Percentiles rank a stretch among this genome's conserved stretches.
phyloP scores from a whole-genome alignment of 1,140 invertebrate species.

The Pygmarrhopalites habei region DNA sequence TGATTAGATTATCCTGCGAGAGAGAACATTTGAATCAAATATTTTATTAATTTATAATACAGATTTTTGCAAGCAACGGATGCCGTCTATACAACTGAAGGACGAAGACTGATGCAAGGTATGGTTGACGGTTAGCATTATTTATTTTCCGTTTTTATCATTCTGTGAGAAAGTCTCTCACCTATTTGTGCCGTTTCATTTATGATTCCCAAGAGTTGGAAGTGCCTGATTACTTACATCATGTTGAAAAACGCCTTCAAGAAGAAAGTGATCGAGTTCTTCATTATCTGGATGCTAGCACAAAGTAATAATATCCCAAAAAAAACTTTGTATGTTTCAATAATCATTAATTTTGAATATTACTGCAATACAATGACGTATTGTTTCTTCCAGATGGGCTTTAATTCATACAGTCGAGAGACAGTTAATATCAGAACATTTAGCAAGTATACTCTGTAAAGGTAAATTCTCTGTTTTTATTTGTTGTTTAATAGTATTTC shows the following conservation, averaged over 20 bases:
- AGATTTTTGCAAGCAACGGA: slow-evolving; percentile 39
- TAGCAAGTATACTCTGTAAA: slow-evolving; percentile 83
- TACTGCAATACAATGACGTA: too few relatives aligned
- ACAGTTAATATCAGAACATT: slow-evolving; percentile 85
- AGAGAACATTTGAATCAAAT: too few relatives aligned
- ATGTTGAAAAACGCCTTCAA: slow-evolving; percentile 87
- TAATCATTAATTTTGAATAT: too few relatives aligned
- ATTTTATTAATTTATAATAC: background rate
- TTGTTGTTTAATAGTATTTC: too few relatives aligned
- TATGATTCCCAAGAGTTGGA: too few relatives aligned
- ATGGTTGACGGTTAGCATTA: too few relatives aligned
- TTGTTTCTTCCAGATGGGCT: slow-evolving; percentile 60
- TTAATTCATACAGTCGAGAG: slow-evolving; percentile 89
- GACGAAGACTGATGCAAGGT: slow-evolving; percentile 83
- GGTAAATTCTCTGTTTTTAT: too few relatives aligned
- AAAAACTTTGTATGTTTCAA: background rate
- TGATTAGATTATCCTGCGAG: too few relatives aligned
- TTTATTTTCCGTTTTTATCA: too few relatives aligned
- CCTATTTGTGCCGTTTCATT: too few relatives aligned
- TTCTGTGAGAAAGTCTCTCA: too few relatives aligned
- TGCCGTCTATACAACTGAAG: slow-evolving; percentile 56
- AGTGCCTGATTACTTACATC: slow-evolving; percentile 86
- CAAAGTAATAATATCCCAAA: slow-evolving; percentile 57
- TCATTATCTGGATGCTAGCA: slow-evolving; percentile 88
- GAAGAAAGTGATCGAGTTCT: slow-evolving; percentile 92